A percentile compares a stretch with the other conserved stretches of the same genome.
phyloP scores from a whole-genome alignment of 1,140 invertebrate genomes.

The Ericerus pela region DNA sequence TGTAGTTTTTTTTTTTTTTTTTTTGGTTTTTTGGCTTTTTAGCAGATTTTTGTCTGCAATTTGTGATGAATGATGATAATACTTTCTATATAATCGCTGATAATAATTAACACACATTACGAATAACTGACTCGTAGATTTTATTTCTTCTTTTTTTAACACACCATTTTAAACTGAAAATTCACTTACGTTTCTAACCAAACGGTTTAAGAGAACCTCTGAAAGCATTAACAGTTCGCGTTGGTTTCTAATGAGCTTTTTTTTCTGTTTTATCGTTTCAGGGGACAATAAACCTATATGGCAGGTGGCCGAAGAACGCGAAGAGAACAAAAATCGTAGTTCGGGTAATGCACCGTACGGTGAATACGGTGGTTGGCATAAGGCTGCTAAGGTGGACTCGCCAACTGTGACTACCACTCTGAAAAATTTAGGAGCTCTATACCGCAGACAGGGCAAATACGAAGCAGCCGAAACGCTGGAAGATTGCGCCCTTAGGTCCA shows the following conservation, averaged over 20 bases:
- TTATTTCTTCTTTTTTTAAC: too few relatives aligned
- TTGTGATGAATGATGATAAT: too few relatives aligned
- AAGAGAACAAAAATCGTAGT: constrained; percentile 84
- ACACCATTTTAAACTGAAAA: too few relatives aligned
- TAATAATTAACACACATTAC: too few relatives aligned
- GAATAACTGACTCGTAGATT: too few relatives aligned
- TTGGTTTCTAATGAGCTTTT: background rate
- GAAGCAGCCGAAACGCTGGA: constrained; percentile 97
- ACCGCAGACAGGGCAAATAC: constrained; percentile 84
- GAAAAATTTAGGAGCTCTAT: constrained; percentile 92
- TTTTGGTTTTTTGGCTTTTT: too few relatives aligned
- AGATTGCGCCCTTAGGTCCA: constrained; percentile 84
- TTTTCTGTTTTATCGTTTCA: constrained; percentile 28
- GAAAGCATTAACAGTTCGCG: background rate
- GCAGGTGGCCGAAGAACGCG: constrained; percentile 97
- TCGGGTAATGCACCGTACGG: constrained; percentile 81
- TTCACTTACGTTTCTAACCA: too few relatives aligned
- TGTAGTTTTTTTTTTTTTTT: too few relatives aligned
- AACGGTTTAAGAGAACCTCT: too few relatives aligned
- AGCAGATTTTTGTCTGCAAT: too few relatives aligned
- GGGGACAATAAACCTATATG: constrained; percentile 98
- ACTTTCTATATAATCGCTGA: too few relatives aligned
- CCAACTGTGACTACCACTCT: constrained; percentile 93
- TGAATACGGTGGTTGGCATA: constrained; percentile 95
- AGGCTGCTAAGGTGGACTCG: constrained; percentile 95